Evolutionary conservation across 2,113 vertebrate genomes (phyloP), one percentile per base, ranked within the genome.

Genomic region (Macheiramphus alcinus): DNA sequence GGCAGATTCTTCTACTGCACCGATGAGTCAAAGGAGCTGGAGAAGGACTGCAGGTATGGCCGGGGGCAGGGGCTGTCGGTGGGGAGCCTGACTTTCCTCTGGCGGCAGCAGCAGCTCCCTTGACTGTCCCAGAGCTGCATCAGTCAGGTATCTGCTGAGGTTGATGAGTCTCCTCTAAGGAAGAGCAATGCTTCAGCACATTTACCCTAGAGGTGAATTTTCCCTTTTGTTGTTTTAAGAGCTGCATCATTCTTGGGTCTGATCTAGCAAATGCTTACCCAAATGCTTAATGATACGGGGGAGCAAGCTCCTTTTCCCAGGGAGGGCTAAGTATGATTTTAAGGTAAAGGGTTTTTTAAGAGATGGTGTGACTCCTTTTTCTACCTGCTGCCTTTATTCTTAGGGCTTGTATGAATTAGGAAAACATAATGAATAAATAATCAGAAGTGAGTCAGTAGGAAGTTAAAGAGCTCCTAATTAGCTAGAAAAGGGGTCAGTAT

Each of bases 1-100:
- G 99, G 99, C 31, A 99, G 99, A 78, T 99, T 99, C 93, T 99
- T 99, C 97, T 99, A 99, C 97, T 99, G 99, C 98, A 99, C 99
- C 0, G 99, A 99, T 3, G 99, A 99, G 94, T 99, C 99, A 11
- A 99, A 99, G 97, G 98, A 99, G 75, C 98, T 99, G 97, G 98
- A 99, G 98, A 99, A 99, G 96, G 99, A 99, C 97, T 99, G 99
- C 99, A 99, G 99, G 99, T 99, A 97, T 21, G 18, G 52, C 45
- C 2, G 4, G 58, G 62, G 66, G 34, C 38, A 48, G 85, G 62
- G 71, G 14, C 23, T 72, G 31, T 0, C 2, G 10, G 10, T 18
- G 12, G 23, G 68, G 13, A 84, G 3, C 68, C 21, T 0, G 1
- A 14, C 27, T 32, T 79, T 12, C 48, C 70, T 36, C 20, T 21